Evolutionary conservation across 2,113 vertebrate species (phyloP).

Genomic region (Dicrurus megarhynchus): DNA sequence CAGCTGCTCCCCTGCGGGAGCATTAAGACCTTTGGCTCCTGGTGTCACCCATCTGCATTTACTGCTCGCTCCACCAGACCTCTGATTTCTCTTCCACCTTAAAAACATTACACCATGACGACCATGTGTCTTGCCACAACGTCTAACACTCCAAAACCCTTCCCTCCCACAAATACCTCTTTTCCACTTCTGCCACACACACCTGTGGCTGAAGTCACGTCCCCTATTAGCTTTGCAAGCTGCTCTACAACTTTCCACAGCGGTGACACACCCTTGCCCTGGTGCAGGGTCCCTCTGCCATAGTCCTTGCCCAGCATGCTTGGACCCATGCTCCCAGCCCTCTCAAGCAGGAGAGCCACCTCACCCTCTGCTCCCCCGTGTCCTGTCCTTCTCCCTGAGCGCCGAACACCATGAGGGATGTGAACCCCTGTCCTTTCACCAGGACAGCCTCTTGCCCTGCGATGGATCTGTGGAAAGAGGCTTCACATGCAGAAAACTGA

Average conservation of each 20-base stretch:
- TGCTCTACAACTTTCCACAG: accelerated
- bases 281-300: background rate
- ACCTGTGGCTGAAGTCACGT: accelerated
- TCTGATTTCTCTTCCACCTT: background rate
- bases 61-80: background rate
- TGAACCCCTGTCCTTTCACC: accelerated
- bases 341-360: background rate
- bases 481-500: accelerated
- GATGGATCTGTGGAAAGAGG: accelerated
- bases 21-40: background rate
- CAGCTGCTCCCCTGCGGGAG: too few relatives aligned
- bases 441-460: background rate
- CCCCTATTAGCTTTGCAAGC: background rate
- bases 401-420: accelerated
- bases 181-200: background rate
- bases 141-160: background rate
- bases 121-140: background rate
- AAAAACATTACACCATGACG: background rate
- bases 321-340: background rate
- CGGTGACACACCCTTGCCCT: background rate
- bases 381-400: too few relatives aligned
- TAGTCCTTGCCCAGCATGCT: background rate
- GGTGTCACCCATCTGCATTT: background rate
- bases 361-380: accelerated
- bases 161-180: background rate